These are phyloP conservation scores for Sebastes vulpes DNA, from an alignment of 2,797 vertebrate species.

Conservation along the genomic window DNA sequence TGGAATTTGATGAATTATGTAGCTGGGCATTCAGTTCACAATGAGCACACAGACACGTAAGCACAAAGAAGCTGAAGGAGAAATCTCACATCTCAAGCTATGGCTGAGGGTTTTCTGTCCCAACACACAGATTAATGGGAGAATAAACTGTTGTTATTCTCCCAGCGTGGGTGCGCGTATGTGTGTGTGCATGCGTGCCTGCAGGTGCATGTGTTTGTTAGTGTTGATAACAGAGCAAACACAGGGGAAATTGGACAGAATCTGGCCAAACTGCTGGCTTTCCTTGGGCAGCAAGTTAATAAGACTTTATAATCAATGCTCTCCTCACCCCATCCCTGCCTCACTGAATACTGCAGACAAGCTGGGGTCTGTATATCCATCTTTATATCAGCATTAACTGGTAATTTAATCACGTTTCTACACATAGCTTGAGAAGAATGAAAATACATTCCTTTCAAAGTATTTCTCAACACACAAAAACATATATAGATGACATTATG, in stretches of 20 bases:
- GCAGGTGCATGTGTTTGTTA: background rate
- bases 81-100: background rate
- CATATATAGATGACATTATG: background rate
- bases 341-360: conserved; percentile 5
- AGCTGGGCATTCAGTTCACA: background rate
- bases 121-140: conserved; percentile 16
- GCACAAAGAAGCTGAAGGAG: background rate
- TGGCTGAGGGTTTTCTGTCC: conserved; percentile 3
- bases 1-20: conserved; percentile 18
- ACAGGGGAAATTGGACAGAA: conserved; percentile 1
- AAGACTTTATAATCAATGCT: conserved; percentile 50
- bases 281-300: conserved; percentile 43
- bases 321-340: background rate
- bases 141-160: background rate
- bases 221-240: conserved; percentile 15
- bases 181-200: background rate
- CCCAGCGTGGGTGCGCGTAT: background rate
- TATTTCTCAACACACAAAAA: background rate
- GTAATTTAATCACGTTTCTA: conserved; percentile 11
- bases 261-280: conserved; percentile 17
- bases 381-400: background rate
- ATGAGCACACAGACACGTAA: background rate
- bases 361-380: background rate
- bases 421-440: background rate
- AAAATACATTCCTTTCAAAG: background rate